phyloP scores from a whole-genome alignment of 1,140 invertebrate genomes.

The Sarcophaga bullata region DNA sequence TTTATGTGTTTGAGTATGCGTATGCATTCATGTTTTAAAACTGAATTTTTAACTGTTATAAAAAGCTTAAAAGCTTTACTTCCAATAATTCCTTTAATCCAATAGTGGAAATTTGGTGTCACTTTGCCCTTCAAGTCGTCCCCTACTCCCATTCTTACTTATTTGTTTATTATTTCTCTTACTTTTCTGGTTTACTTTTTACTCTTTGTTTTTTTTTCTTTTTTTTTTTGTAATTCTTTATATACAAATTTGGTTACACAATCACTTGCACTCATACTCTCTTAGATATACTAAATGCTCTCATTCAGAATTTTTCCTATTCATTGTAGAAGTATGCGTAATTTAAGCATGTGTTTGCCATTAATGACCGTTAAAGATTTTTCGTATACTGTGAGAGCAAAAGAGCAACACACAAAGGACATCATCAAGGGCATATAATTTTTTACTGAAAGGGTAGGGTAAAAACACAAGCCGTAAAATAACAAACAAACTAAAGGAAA shows the following conservation, averaged over 20 bases:
- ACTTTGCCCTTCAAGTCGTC: neutral
- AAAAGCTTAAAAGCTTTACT: neutral
- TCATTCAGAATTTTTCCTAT: neutral
- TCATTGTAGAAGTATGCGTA: too few relatives aligned
- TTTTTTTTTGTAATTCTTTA: neutral
- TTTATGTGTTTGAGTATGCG: neutral
- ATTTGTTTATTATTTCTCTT: neutral
- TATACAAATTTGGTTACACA: neutral
- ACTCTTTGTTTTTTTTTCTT: too few relatives aligned
- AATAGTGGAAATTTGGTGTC: too few relatives aligned
- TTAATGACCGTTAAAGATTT: conserved; percentile 24
- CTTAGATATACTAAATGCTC: neutral
- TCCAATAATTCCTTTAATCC: neutral
- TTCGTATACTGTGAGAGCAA: neutral
- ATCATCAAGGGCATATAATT: conserved; percentile 30
- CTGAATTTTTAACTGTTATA: conserved; percentile 18
- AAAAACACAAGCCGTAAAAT: neutral
- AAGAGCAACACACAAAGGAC: conserved; percentile 14
- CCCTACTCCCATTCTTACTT: neutral
- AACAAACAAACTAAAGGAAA: neutral
- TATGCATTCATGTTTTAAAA: too few relatives aligned
- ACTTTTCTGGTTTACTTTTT: too few relatives aligned
- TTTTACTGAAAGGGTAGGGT: neutral
- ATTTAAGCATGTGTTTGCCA: neutral
- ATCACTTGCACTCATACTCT: neutral